Conservation (phyloP, 2,113 vertebrate genomes). For the Malaclemys terrapin region DNA sequence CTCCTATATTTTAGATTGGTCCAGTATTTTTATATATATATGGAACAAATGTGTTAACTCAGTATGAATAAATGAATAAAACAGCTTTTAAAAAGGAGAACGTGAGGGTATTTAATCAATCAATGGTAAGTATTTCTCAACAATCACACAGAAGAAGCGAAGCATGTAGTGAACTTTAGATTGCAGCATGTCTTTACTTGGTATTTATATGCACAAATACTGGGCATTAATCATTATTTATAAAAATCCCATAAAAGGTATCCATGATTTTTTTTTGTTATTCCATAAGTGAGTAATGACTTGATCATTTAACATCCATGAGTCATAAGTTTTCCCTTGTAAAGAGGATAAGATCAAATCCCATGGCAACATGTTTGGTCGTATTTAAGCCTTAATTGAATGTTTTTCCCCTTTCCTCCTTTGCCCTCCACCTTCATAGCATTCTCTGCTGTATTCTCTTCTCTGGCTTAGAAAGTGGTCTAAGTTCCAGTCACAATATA, state of each 20-base stretch:
- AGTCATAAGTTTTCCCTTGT: slow-evolving; percentile 75
- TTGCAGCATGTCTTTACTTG: slow-evolving; percentile 19
- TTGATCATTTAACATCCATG: slow-evolving; percentile 72
- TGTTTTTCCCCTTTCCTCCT: slow-evolving; percentile 25
- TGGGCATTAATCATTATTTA: slow-evolving; percentile 58
- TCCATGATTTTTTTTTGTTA: slow-evolving; percentile 41
- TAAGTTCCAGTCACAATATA: background rate
- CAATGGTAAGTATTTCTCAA: slow-evolving; percentile 13
- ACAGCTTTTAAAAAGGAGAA: background rate
- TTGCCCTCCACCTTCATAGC: background rate
- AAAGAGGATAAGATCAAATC: slow-evolving; percentile 74
- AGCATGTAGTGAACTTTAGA: background rate
- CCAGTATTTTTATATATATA: background rate
- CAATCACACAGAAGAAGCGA: slow-evolving; percentile 45
- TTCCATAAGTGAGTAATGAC: slow-evolving; percentile 68
- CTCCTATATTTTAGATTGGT: background rate
- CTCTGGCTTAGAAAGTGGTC: background rate
- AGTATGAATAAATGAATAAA: background rate
- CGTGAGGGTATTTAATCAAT: slow-evolving; percentile 17
- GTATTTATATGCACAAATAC: slow-evolving; percentile 49
- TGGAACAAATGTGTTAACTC: background rate
- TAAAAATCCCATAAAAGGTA: slow-evolving; percentile 76
- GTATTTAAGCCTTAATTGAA: slow-evolving; percentile 56
- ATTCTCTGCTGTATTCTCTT: background rate
- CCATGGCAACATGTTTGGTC: slow-evolving; percentile 58